These are phyloP conservation scores for Mimachlamys varia DNA, from an alignment of 2,888 invertebrate species.

Conservation along the genomic window DNA sequence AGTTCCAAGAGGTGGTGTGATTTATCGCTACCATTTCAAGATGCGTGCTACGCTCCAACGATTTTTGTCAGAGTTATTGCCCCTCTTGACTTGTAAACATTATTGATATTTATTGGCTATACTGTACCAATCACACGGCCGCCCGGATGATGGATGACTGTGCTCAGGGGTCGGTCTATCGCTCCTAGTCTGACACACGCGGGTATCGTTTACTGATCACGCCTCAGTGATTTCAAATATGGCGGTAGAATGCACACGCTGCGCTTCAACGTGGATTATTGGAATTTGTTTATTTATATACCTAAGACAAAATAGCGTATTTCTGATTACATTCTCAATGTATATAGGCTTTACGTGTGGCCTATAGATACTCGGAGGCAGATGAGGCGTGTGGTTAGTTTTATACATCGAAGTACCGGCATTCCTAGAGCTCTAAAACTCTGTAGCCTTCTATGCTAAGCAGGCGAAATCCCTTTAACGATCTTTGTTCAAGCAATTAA, in stretches of 20 bases:
- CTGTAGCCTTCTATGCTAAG: no score
- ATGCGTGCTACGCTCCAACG: background rate
- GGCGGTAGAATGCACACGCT: background rate
- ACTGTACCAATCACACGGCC: constrained; percentile 14
- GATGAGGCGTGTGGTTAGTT: no score
- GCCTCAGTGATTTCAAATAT: constrained; percentile 4
- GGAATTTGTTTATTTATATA: background rate
- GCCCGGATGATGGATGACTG: background rate
- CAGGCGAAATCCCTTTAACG: no score
- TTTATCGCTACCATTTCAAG: constrained; percentile 16
- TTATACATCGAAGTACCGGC: no score
- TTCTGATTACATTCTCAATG: background rate
- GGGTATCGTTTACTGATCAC: background rate
- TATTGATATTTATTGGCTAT: constrained; percentile 34
- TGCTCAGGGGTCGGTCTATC: constrained; percentile 11
- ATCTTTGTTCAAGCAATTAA: no score
- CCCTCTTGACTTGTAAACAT: constrained; percentile 27
- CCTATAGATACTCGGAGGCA: no score
- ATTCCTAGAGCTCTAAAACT: no score
- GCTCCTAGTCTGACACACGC: background rate
- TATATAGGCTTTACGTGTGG: no score
- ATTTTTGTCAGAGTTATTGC: constrained; percentile 24
- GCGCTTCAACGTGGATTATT: background rate
- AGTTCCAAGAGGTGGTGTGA: background rate
- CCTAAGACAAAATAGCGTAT: background rate